These are phyloP conservation scores for Apodemia zela DNA, from an alignment of 2,888 invertebrate species.

Conservation along the genomic window DNA sequence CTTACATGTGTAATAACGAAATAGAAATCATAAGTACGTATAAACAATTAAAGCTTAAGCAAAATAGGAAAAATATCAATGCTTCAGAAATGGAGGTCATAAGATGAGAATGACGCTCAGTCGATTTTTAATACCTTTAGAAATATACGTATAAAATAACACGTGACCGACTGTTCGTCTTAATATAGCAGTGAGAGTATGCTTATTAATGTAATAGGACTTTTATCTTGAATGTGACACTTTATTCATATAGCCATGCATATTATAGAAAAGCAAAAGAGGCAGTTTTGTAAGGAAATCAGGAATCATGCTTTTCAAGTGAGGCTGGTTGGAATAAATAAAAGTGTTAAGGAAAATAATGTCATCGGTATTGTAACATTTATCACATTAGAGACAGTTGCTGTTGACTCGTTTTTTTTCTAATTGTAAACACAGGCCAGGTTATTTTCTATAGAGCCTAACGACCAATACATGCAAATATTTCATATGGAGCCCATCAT, in stretches of 20 bases:
- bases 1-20: background rate
- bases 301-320: slow-evolving; percentile 70
- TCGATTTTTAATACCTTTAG: slow-evolving; percentile 43
- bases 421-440: background rate
- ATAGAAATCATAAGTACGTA: slow-evolving; percentile 20
- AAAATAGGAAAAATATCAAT: slow-evolving; percentile 24
- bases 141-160: slow-evolving; percentile 34
- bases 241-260: slow-evolving; percentile 70
- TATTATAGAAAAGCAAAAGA: slow-evolving; percentile 62
- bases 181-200: slow-evolving; percentile 59
- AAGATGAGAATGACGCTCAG: slow-evolving; percentile 59
- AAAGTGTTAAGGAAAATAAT: slow-evolving; percentile 31
- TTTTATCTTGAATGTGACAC: slow-evolving; percentile 51
- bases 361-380: background rate
- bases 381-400: background rate
- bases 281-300: slow-evolving; percentile 44
- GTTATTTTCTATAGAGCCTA: background rate
- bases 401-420: background rate
- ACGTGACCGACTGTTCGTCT: slow-evolving; percentile 62
- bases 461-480: slow-evolving; percentile 3
- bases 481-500: slow-evolving; percentile 2
- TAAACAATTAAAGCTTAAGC: slow-evolving; percentile 23
- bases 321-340: slow-evolving; percentile 60
- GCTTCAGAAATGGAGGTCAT: slow-evolving; percentile 70
- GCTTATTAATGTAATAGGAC: slow-evolving; percentile 43